Conservation (phyloP, 2,888 invertebrate species). For the Melipona bicolor region DNA sequence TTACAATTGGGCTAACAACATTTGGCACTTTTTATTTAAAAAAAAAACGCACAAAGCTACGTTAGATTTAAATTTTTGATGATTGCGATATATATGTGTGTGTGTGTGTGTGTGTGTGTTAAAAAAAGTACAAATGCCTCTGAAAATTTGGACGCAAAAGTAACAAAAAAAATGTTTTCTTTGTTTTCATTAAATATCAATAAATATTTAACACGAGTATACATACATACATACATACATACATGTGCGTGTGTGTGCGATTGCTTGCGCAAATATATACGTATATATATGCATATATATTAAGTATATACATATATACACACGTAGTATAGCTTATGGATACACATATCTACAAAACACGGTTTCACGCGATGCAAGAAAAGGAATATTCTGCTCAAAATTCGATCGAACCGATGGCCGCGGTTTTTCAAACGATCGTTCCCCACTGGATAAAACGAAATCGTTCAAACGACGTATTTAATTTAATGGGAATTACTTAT, state of each 20-base stretch:
- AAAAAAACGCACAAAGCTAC: not conserved
- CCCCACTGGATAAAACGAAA: not conserved
- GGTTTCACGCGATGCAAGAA: not conserved
- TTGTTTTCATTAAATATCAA: conserved; percentile 34
- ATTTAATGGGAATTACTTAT: not conserved
- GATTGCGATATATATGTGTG: not conserved
- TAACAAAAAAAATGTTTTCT: conserved; percentile 1
- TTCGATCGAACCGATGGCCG: not conserved
- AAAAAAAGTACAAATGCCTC: not conserved
- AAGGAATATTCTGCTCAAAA: conserved; percentile 9
- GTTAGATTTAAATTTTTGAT: not conserved
- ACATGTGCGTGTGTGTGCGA: not conserved
- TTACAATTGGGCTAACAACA: not conserved
- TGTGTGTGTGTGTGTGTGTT: not conserved
- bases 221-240: conserved; percentile 31
- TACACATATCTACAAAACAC: not conserved
- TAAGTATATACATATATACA: not conserved
- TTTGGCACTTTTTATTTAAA: conserved; percentile 25
- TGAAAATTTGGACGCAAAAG: not conserved
- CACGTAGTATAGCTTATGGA: not conserved
- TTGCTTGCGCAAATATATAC: not conserved
- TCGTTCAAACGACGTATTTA: too few species aligned
- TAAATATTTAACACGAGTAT: conserved; percentile 43
- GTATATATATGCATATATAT: not conserved
- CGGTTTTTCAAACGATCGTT: too few species aligned